These are phyloP conservation scores for Amphipyra berbera DNA, from an alignment of 2,888 invertebrate species.

Conservation along the genomic window DNA sequence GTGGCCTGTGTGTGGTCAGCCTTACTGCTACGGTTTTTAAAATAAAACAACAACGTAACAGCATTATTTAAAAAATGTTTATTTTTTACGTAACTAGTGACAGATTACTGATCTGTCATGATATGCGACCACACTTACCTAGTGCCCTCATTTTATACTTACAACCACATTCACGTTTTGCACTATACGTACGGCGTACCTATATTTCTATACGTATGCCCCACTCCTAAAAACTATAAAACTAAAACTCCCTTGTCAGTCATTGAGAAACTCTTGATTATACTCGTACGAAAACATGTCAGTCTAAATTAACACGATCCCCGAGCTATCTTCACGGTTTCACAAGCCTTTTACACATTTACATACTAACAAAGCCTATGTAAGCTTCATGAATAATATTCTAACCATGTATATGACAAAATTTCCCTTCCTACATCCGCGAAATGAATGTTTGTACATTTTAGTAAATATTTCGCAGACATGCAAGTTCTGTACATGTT, in stretches of 20 bases:
- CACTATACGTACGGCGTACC: too few species aligned
- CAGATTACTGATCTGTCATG: conserved; percentile 30
- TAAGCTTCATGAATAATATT: conserved; percentile 25
- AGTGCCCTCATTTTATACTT: conserved; percentile 31
- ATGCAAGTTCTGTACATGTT: conserved; percentile 1
- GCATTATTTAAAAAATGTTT: conserved; percentile 3
- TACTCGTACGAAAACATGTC: not conserved
- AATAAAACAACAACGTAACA: conserved; percentile 7
- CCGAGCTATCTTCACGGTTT: not conserved
- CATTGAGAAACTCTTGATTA: conserved; percentile 4
- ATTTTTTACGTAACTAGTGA: conserved; percentile 22
- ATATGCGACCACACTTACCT: conserved; percentile 33
- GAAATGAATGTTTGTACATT: conserved; percentile 1
- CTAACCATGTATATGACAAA: not conserved
- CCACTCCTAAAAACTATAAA: too few species aligned
- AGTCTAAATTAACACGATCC: conserved; percentile 11
- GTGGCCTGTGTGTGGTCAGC: too few species aligned
- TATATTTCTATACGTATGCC: too few species aligned
- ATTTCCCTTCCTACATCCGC: not conserved
- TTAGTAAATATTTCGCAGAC: conserved; percentile 6
- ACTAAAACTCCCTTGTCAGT: not conserved
- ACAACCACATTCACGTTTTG: conserved; percentile 6
- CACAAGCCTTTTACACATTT: conserved; percentile 7
- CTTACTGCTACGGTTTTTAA: not conserved
- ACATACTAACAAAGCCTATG: conserved; percentile 6